A percentile compares a stretch with the other conserved stretches of the same genome.
These are phyloP conservation scores for Galerucella pusilla DNA, from an alignment of 2,888 invertebrate species.

Conservation along the genomic window DNA sequence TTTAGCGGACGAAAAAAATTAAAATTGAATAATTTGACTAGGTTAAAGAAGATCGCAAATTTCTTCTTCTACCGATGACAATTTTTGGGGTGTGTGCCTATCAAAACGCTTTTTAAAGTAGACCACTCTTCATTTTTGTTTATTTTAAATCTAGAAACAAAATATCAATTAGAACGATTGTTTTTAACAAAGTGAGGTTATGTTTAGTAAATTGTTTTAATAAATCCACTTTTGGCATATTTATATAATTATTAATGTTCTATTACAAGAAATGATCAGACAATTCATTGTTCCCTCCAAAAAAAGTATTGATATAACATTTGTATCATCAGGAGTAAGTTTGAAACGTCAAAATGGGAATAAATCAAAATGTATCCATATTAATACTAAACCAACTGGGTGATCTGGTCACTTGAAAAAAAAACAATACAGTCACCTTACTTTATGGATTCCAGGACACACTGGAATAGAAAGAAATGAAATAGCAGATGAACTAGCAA, in stretches of 20 bases:
- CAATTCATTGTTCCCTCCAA: too few relatives aligned
- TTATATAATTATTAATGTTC: neutral
- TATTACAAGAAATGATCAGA: neutral
- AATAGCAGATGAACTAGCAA: too few relatives aligned
- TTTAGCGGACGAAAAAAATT: conserved; percentile 35
- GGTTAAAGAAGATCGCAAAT: conserved; percentile 38
- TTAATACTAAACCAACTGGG: too few relatives aligned
- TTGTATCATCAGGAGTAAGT: too few relatives aligned
- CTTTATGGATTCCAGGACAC: too few relatives aligned
- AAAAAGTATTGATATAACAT: too few relatives aligned
- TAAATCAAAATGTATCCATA: too few relatives aligned
- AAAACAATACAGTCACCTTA: too few relatives aligned
- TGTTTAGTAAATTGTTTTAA: conserved; percentile 12
- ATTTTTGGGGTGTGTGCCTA: conserved; percentile 55
- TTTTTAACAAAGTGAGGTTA: conserved; percentile 28
- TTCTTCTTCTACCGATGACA: conserved; percentile 49
- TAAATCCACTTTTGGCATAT: neutral
- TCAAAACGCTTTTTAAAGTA: conserved; percentile 51
- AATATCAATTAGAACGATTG: conserved; percentile 18
- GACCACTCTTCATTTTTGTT: conserved; percentile 32
- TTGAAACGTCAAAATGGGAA: too few relatives aligned
- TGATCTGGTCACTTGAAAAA: too few relatives aligned
- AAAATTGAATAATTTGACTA: conserved; percentile 44
- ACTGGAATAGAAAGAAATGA: too few relatives aligned
- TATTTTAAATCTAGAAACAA: conserved; percentile 46